These are phyloP conservation scores for Habrosyne pyritoides DNA, from an alignment of 2,888 invertebrate species.

Conservation along the genomic window DNA sequence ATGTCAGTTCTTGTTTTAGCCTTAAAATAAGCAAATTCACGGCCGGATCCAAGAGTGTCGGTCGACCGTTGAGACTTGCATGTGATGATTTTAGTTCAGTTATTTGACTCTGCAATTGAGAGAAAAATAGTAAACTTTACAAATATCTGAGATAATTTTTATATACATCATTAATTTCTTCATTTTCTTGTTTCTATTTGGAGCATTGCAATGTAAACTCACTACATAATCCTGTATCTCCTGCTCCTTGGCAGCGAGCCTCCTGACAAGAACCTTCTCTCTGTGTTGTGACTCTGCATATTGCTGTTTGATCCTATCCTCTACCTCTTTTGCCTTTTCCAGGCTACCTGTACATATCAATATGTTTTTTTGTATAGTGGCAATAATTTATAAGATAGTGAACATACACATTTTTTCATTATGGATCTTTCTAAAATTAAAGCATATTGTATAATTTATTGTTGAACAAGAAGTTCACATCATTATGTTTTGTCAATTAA, in stretches of 20 bases:
- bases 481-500: background rate
- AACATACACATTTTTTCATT: background rate
- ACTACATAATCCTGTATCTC: conserved; percentile 98
- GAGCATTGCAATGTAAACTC: conserved; percentile 60
- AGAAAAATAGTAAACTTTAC: conserved; percentile 10
- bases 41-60: conserved; percentile 94
- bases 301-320: conserved; percentile 91
- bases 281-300: conserved; percentile 93
- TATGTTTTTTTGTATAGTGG: conserved; percentile 20
- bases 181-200: background rate
- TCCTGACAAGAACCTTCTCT: conserved; percentile 95
- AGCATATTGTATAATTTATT: background rate
- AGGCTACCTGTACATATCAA: conserved; percentile 85
- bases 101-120: conserved; percentile 91
- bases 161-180: too few relatives aligned
- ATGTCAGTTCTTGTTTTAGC: conserved; percentile 94
- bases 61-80: conserved; percentile 90
- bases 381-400: conserved; percentile 16
- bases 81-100: conserved; percentile 95
- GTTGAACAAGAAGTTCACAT: background rate
- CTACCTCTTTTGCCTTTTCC: conserved; percentile 88
- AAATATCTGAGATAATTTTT: background rate
- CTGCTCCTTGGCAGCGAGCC: conserved; percentile 97
- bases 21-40: conserved; percentile 96
- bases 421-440: background rate